A percentile compares a stretch with the other conserved stretches of the same genome.
Evolutionary conservation across 2,888 invertebrate genomes (phyloP).

Genomic region (Iphiclides podalirius): DNA sequence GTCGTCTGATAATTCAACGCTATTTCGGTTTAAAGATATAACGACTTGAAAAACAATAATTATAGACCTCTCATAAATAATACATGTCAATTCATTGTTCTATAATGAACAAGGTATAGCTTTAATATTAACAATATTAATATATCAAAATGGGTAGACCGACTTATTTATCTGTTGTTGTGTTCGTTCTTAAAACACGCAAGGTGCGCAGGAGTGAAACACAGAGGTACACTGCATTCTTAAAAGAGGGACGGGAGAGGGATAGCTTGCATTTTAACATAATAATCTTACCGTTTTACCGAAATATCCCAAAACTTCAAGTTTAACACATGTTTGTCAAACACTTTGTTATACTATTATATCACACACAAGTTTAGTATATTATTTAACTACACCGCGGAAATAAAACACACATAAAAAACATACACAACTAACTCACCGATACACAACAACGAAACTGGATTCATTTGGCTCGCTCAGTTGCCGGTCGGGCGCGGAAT

Average conservation of each 20-base stretch:
- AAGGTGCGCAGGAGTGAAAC: constrained; percentile 69
- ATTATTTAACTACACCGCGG: constrained; percentile 70
- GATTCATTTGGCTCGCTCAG: constrained; percentile 57
- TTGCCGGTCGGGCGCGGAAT: constrained; percentile 60
- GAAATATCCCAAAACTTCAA: constrained; percentile 28
- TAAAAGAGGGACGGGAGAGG: constrained; percentile 72
- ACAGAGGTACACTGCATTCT: constrained; percentile 69
- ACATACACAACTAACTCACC: constrained; percentile 55
- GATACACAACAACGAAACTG: constrained; percentile 71
- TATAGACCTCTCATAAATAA: constrained; percentile 14
- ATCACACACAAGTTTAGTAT: constrained; percentile 46
- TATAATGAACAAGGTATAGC: not conserved
- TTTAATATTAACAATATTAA: constrained; percentile 4
- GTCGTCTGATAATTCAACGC: constrained; percentile 5
- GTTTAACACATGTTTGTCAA: constrained; percentile 48
- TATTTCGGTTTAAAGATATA: constrained; percentile 9
- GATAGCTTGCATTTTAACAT: constrained; percentile 65
- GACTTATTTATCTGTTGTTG: constrained; percentile 28
- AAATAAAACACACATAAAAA: constrained; percentile 38
- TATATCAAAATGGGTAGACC: constrained; percentile 25
- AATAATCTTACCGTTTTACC: constrained; percentile 55
- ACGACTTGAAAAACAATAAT: constrained; percentile 12
- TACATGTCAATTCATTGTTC: constrained; percentile 20
- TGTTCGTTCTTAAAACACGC: constrained; percentile 31
- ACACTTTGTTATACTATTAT: constrained; percentile 47